Conservation (phyloP, 1,140 invertebrate species). For the Wasmannia auropunctata region DNA sequence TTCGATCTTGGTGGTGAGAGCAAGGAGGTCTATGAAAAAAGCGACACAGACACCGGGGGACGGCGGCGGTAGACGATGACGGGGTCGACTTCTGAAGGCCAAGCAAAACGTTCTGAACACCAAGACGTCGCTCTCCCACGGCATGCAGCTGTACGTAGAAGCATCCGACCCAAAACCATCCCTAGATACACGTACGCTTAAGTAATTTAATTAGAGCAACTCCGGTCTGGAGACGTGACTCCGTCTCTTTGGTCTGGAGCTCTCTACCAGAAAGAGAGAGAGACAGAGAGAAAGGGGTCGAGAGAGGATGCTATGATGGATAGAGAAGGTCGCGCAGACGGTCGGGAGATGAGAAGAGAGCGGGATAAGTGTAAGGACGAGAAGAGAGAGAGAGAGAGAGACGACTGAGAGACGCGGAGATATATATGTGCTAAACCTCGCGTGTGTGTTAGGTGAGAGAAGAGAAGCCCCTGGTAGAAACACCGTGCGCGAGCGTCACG, state of each 20-base stretch:
- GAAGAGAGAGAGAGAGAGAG: too few species aligned
- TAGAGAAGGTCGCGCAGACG: conserved; percentile 67
- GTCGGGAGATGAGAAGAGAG: conserved; percentile 69
- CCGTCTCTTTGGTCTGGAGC: conserved; percentile 78
- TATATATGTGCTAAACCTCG: conserved; percentile 27
- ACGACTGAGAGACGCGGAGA: conserved; percentile 30
- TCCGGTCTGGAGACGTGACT: conserved; percentile 81
- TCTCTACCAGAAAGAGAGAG: conserved; percentile 60
- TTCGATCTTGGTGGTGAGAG: conserved; percentile 41
- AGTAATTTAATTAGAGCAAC: conserved; percentile 84
- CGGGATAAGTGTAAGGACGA: conserved; percentile 70
- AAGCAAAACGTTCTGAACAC: conserved; percentile 62
- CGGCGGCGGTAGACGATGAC: conserved; percentile 32
- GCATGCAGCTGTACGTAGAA: conserved; percentile 67
- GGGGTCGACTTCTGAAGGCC: conserved; percentile 63
- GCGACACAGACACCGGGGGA: conserved; percentile 8
- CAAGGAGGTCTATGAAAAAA: conserved; percentile 40
- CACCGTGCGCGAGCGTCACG: conserved; percentile 67
- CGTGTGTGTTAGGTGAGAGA: conserved; percentile 52
- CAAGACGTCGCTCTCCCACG: conserved; percentile 63
- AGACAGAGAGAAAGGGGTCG: conserved; percentile 19
- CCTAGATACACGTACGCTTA: conserved; percentile 82
- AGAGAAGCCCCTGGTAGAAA: conserved; percentile 62
- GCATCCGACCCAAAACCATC: conserved; percentile 73
- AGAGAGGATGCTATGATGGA: conserved; percentile 65